Conservation (phyloP, 2,113 vertebrate species). For the Pelmatolapia mariae region DNA sequence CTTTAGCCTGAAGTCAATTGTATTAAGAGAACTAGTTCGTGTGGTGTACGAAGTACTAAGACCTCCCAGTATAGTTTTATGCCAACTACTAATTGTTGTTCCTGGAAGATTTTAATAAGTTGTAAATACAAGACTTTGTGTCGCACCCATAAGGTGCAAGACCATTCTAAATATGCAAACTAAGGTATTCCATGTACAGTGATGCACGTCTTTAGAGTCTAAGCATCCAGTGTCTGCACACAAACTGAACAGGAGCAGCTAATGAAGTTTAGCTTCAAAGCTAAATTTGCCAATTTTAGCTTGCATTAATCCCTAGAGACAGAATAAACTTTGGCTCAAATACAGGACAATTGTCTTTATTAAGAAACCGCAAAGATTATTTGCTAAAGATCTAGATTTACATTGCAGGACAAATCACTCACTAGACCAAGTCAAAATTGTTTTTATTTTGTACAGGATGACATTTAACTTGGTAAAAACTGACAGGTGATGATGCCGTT, state of each 20-base stretch:
- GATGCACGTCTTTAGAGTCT: rapidly evolving
- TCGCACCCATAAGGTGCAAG: rapidly evolving
- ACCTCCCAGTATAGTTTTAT: background rate
- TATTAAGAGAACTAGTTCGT: background rate
- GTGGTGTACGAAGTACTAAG: rapidly evolving
- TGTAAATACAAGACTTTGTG: background rate
- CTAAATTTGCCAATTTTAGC: background rate
- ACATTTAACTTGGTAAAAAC: constrained; percentile 46
- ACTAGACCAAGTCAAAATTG: constrained; percentile 38
- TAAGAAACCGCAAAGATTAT: background rate
- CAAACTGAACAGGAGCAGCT: background rate
- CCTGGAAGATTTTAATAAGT: background rate
- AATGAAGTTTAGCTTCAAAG: background rate
- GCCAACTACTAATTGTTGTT: background rate
- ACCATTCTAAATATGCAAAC: background rate
- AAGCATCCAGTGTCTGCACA: background rate
- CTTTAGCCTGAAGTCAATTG: background rate
- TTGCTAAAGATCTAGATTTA: background rate
- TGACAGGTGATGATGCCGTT: background rate
- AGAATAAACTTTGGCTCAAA: background rate
- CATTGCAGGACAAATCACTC: background rate
- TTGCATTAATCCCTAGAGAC: background rate
- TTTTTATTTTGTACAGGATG: constrained; percentile 66
- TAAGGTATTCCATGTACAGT: too few species aligned
- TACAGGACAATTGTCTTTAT: background rate